Evolutionary conservation across 2,113 vertebrate species (phyloP).

Genomic region (Cygnus buccinator): DNA sequence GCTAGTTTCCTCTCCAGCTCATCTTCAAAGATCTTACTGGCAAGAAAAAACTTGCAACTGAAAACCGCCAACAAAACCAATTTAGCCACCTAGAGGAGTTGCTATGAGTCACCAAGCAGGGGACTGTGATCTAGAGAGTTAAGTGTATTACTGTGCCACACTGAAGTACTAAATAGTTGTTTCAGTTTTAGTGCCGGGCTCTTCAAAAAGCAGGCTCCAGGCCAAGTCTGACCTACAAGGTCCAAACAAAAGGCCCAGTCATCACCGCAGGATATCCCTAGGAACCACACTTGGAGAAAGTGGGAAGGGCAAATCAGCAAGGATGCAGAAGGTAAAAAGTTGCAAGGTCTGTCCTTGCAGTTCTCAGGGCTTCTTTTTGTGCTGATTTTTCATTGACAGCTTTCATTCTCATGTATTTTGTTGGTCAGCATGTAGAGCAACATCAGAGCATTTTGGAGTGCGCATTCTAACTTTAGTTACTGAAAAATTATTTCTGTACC

Average conservation of each 20-base stretch:
- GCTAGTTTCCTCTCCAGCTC: not conserved
- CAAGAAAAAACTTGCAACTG: not conserved
- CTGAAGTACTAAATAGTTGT: not conserved
- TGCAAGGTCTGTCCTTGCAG: not conserved
- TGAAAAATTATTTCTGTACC: not conserved
- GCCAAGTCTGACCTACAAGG: not conserved
- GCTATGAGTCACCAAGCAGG: not conserved
- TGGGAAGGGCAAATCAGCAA: not conserved
- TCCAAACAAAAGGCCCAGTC: not conserved
- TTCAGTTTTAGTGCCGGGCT: not conserved
- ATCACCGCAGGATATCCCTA: not conserved
- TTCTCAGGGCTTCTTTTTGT: not conserved
- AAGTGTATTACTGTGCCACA: not conserved
- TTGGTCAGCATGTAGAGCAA: not conserved
- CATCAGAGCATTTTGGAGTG: not conserved
- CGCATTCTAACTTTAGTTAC: not conserved
- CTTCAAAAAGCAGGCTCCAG: not conserved
- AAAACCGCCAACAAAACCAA: not conserved
- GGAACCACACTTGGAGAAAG: not conserved
- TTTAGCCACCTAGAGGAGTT: not conserved
- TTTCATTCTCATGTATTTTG: not conserved
- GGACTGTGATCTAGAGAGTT: not conserved
- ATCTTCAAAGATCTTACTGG: not conserved
- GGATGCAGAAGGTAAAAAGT: not conserved
- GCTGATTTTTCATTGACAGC: not conserved